These are phyloP conservation scores for Campopleginae sp. DNA, from an alignment of 2,888 invertebrate genomes.

Conservation along the genomic window DNA sequence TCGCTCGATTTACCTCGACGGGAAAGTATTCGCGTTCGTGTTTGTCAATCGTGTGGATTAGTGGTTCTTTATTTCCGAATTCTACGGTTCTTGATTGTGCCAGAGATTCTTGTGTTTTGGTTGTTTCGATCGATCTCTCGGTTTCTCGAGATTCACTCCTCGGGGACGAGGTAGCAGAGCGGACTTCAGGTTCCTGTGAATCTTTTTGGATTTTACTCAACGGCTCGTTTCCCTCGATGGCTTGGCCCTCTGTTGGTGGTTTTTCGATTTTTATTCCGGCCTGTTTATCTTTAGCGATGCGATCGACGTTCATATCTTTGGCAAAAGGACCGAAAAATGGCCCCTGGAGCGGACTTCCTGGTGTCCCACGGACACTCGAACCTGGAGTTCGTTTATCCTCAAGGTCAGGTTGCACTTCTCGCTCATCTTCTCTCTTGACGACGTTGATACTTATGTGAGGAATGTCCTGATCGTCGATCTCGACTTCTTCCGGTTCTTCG, in stretches of 20 bases:
- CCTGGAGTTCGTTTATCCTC: neutral
- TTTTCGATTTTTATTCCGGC: slow-evolving; percentile 61
- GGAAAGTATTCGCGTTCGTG: slow-evolving; percentile 72
- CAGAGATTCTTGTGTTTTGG: neutral
- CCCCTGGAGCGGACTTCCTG: slow-evolving; percentile 72
- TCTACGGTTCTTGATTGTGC: neutral
- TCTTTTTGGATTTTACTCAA: neutral
- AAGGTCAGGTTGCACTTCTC: slow-evolving; percentile 77
- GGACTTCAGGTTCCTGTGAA: neutral
- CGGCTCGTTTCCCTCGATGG: slow-evolving; percentile 49
- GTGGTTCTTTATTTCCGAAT: slow-evolving; percentile 27
- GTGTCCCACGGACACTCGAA: slow-evolving; percentile 39
- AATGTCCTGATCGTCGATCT: slow-evolving; percentile 89
- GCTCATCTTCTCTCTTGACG: slow-evolving; percentile 86
- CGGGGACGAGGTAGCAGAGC: neutral
- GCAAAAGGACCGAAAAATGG: slow-evolving; percentile 78
- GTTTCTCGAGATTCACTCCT: slow-evolving; percentile 21
- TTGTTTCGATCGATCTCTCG: slow-evolving; percentile 27
- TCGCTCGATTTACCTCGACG: slow-evolving; percentile 75
- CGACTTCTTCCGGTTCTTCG: slow-evolving; percentile 93
- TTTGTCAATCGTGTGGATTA: slow-evolving; percentile 64
- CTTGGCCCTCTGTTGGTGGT: slow-evolving; percentile 60
- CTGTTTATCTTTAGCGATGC: neutral
- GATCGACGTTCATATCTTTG: slow-evolving; percentile 71
- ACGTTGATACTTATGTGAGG: slow-evolving; percentile 90